A percentile compares a stretch with the other conserved stretches of the same genome.
Evolutionary conservation across 2,888 invertebrate species (phyloP).

Genomic region (Troides oblongomaculatus): DNA sequence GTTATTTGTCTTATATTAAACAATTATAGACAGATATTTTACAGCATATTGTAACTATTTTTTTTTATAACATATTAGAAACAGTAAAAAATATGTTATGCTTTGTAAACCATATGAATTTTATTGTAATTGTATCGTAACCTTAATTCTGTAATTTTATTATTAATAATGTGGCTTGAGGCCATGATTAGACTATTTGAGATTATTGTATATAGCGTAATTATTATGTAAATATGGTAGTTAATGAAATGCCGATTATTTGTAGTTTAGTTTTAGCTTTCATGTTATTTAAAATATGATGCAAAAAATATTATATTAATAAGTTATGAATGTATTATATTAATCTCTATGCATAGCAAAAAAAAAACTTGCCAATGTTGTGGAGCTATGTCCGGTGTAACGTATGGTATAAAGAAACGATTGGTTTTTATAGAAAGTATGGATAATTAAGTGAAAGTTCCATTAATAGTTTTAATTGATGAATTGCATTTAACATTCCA

Average conservation of each 20-base stretch:
- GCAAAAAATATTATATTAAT: no score
- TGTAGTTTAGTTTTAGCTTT: no score
- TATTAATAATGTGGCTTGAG: neutral
- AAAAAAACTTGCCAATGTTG: neutral
- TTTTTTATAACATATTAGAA: neutral
- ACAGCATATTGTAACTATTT: neutral
- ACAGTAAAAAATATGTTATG: neutral
- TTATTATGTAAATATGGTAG: no score
- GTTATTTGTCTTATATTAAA: no score
- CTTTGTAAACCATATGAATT: neutral
- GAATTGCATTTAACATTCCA: neutral
- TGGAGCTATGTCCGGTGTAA: neutral
- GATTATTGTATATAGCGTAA: no score
- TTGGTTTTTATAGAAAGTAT: neutral
- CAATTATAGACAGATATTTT: no score
- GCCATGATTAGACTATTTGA: no score
- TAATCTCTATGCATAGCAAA: neutral
- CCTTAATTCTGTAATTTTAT: neutral
- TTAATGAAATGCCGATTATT: no score
- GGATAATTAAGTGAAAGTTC: neutral
- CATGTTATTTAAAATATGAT: no score
- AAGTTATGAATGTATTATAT: neutral
- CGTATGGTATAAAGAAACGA: neutral
- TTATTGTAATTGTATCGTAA: neutral
- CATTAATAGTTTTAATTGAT: conserved; percentile 10